phyloP scores from a whole-genome alignment of 2,888 invertebrate genomes.

The Disparrhopalites patrizii region DNA sequence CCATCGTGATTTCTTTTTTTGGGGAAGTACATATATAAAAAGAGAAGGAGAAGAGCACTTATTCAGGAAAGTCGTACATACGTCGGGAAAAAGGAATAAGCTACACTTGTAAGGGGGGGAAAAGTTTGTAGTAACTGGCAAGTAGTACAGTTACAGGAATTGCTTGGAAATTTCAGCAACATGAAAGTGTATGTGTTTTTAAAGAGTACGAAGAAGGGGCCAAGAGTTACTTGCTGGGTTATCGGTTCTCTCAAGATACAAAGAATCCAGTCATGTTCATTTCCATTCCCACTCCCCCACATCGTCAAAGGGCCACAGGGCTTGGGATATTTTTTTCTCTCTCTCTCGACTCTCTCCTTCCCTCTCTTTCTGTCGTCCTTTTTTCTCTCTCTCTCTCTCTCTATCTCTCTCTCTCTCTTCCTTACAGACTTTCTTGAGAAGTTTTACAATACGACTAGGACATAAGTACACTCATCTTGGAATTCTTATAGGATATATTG shows the following conservation, averaged over 20 bases:
- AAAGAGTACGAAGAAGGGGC: too few relatives aligned
- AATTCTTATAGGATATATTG: conserved; percentile 13
- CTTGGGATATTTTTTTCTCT: conserved; percentile 4
- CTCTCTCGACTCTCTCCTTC: neutral
- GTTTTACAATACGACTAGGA: conserved; percentile 13
- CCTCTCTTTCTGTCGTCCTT: neutral
- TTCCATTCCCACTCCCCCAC: neutral
- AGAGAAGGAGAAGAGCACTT: too few relatives aligned
- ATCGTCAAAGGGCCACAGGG: conserved; percentile 7
- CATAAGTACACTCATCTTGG: conserved; percentile 14
- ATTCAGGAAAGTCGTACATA: too few relatives aligned
- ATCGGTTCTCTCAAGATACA: conserved; percentile 20
- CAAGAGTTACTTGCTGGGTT: conserved; percentile 16
- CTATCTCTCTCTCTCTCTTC: neutral
- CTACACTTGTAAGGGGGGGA: too few relatives aligned
- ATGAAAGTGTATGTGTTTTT: too few relatives aligned
- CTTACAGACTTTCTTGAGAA: neutral
- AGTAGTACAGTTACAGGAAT: too few relatives aligned
- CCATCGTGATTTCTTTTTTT: too few relatives aligned
- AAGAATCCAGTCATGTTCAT: conserved; percentile 19
- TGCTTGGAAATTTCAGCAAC: too few relatives aligned
- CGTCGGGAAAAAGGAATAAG: too few relatives aligned
- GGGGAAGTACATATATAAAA: too few relatives aligned
- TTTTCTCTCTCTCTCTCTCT: neutral
- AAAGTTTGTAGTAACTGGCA: too few relatives aligned